Base-by-base conservation (phyloP, 2,888 invertebrate genomes). In the Pomacea canaliculata region DNA sequence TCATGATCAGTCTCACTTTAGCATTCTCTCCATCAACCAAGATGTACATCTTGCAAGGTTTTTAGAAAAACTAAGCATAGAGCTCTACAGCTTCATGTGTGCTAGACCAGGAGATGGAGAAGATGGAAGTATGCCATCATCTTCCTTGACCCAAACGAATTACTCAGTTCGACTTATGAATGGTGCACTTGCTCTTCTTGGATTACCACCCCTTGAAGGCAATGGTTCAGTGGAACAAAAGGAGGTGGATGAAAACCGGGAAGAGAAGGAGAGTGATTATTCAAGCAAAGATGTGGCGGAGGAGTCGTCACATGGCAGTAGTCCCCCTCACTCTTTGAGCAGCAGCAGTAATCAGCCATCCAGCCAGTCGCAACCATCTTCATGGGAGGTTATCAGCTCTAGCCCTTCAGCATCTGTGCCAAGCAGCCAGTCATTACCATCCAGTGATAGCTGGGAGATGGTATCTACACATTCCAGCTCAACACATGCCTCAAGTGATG, bases 11-110 rank as follows among this genome's bases (percentile, higher is more conserved):
- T 27, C 73, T 79, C 18, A 69, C 71, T 1, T 69, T 81, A 27
- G 72, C 65, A 13, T 79, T 73, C 59, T 81, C 80, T 23, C 51
- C 62, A 23, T 27, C 56, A 51, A n/a, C 7, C 62, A 62, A 27
- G 80, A 81, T 66, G 69, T 37, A 69, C 19, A 66, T 10, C 62
- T 77, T 12, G 72, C 76, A 16, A 56, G 66, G 51, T 71, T 56
- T 49, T 63, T 77, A 37, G 80, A 80, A 60, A 71, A 73, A 59
- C 63, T 80, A 13, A 63, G 72, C 66, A 73, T 79, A 19, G 73
- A 76, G 60, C 71, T 80, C 37, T 80, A 78, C 62, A 51, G 46
- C 19, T 70, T 73, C 66, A 72, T 79, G 69, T 74, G 71, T 65
- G n/a, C 49, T 49, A n/a, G 63, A 63, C 19, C 63, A 18, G 68